These are phyloP conservation scores for Calliphora vicina DNA, from an alignment of 1,140 invertebrate genomes.

Conservation along the genomic window DNA sequence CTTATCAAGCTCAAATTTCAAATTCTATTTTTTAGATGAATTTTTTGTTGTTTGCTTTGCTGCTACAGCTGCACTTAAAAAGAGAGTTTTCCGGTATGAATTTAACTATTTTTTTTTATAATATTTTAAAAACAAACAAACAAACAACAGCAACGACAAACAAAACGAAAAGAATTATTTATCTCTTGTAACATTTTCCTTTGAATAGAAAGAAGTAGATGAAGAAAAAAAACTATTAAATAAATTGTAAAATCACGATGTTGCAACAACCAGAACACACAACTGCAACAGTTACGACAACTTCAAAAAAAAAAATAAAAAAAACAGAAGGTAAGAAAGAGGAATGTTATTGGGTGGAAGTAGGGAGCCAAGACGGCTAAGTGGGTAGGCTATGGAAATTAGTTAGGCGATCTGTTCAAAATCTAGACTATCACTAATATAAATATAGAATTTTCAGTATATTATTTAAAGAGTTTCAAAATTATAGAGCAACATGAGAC, in stretches of 20 bases:
- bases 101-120: not conserved
- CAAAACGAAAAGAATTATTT: slow-evolving; percentile 15
- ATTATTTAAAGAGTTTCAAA: too few species aligned
- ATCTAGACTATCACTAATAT: too few species aligned
- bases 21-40: not conserved
- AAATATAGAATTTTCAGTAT: too few species aligned
- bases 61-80: slow-evolving; percentile 15
- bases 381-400: too few species aligned
- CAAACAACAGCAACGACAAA: not conserved
- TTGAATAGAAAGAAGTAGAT: not conserved
- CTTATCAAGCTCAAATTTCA: slow-evolving; percentile 29
- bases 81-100: slow-evolving; percentile 7
- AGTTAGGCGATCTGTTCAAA: too few species aligned
- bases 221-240: slow-evolving; percentile 7
- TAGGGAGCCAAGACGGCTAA: too few species aligned
- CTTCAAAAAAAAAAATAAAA: too few species aligned
- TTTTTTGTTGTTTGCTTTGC: not conserved
- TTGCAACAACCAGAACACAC: not conserved
- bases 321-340: not conserved
- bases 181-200: slow-evolving; percentile 24
- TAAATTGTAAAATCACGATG: slow-evolving; percentile 32
- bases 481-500: too few species aligned
- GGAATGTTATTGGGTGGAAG: not conserved
- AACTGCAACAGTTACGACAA: not conserved
- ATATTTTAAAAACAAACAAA: not conserved